Percentiles rank a stretch among this genome's conserved stretches.
Conservation (phyloP, 2,888 invertebrate species). For the Yponomeuta sedellus region DNA sequence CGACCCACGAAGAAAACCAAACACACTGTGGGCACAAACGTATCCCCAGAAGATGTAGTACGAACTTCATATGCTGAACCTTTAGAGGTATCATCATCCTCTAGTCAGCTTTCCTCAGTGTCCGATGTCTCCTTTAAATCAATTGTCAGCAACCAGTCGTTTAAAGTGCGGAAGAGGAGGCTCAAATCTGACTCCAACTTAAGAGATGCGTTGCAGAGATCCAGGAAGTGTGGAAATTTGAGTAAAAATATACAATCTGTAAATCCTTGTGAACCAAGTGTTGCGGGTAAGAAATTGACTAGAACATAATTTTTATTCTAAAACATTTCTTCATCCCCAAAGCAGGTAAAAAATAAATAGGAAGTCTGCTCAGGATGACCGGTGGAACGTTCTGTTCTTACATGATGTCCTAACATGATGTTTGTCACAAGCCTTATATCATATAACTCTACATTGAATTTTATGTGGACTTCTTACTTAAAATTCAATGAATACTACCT, state of each 20-base stretch:
- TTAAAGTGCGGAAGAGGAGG: slow-evolving; percentile 55
- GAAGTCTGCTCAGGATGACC: too few species aligned
- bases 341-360: too few species aligned
- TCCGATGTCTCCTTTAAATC: slow-evolving; percentile 65
- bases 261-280: slow-evolving; percentile 34
- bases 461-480: too few species aligned
- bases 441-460: too few species aligned
- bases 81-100: neutral
- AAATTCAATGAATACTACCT: too few species aligned
- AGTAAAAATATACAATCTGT: slow-evolving; percentile 28
- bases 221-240: slow-evolving; percentile 39
- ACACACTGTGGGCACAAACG: slow-evolving; percentile 36
- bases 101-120: neutral
- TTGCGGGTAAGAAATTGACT: slow-evolving; percentile 30
- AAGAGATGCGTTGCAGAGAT: slow-evolving; percentile 49
- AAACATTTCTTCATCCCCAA: too few species aligned
- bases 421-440: too few species aligned
- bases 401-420: too few species aligned
- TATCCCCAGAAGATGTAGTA: neutral
- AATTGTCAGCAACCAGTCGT: slow-evolving; percentile 52
- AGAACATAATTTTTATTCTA: too few species aligned
- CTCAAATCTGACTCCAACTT: slow-evolving; percentile 55
- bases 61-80: neutral
- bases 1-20: slow-evolving; percentile 56
- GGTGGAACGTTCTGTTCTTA: too few species aligned